Conservation (phyloP, 2,888 invertebrate species). For the Bimastos eiseni region DNA sequence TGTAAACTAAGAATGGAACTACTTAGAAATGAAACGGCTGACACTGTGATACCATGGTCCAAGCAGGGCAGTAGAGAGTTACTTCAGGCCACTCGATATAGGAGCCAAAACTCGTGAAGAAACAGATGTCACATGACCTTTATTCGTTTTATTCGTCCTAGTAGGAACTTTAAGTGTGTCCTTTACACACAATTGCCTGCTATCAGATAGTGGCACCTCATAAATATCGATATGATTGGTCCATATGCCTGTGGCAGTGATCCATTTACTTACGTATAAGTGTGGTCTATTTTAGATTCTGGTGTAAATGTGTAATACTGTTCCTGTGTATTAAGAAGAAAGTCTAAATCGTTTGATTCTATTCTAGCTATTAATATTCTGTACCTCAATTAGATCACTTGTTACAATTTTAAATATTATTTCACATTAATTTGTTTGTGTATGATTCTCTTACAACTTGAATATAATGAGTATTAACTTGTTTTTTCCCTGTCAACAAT, state of each 20-base stretch:
- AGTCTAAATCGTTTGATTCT: conserved; percentile 13
- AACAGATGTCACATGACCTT: too few species aligned
- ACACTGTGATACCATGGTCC: too few species aligned
- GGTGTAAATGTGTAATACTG: not conserved
- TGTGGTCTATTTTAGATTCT: not conserved
- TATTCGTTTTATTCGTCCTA: too few species aligned
- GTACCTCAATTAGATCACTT: not conserved
- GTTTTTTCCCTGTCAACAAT: not conserved
- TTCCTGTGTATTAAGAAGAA: not conserved
- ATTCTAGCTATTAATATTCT: not conserved
- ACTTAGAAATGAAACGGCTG: too few species aligned
- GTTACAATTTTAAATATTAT: not conserved
- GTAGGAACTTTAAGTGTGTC: too few species aligned
- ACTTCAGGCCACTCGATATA: too few species aligned
- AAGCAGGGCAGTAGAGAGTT: too few species aligned
- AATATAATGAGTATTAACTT: not conserved
- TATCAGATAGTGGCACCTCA: not conserved
- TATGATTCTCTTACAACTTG: not conserved
- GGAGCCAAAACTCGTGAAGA: too few species aligned
- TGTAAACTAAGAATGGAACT: too few species aligned
- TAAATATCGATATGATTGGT: not conserved
- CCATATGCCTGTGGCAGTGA: not conserved
- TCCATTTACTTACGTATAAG: not conserved
- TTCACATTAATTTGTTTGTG: not conserved
- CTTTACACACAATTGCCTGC: not conserved